phyloP scores from a whole-genome alignment of 2,797 vertebrate genomes.

The Hephaestus fuliginosus region DNA sequence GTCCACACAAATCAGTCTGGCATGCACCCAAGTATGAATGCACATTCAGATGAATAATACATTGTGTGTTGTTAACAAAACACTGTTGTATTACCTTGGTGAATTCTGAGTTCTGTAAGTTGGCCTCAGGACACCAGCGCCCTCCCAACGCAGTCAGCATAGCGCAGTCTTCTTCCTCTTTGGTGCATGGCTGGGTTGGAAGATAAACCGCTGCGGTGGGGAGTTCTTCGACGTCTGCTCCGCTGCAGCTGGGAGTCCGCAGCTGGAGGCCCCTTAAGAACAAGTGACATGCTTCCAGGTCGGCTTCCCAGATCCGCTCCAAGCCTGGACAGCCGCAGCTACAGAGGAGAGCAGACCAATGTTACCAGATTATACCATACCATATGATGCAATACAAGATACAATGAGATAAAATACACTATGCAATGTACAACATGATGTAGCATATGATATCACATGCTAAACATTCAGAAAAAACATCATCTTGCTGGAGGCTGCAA shows the following conservation, averaged over 20 bases:
- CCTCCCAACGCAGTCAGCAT: constrained; percentile 81
- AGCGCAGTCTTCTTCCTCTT: constrained; percentile 84
- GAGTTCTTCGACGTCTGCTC: constrained; percentile 78
- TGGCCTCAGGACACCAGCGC: constrained; percentile 75
- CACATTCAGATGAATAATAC: constrained; percentile 37
- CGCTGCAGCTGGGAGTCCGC: constrained; percentile 79
- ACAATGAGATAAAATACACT: not conserved
- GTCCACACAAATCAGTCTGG: constrained; percentile 11
- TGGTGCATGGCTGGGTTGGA: constrained; percentile 51
- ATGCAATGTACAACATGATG: not conserved
- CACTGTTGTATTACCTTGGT: constrained; percentile 85
- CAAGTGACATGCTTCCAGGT: constrained; percentile 92
- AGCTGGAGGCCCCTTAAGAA: constrained; percentile 87
- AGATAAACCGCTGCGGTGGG: constrained; percentile 37
- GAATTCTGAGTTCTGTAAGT: constrained; percentile 83
- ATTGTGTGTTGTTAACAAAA: constrained; percentile 23
- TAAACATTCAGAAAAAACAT: not conserved
- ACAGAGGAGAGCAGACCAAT: constrained; percentile 43
- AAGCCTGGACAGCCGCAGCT: constrained; percentile 88
- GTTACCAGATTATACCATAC: not conserved
- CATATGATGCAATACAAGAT: not conserved
- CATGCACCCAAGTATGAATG: constrained; percentile 6
- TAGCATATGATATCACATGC: not conserved
- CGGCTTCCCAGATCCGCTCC: constrained; percentile 91
- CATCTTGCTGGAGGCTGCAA: not conserved